Evolutionary conservation across 2,113 vertebrate species (phyloP).

Genomic region (Chinchilla lanigera): DNA sequence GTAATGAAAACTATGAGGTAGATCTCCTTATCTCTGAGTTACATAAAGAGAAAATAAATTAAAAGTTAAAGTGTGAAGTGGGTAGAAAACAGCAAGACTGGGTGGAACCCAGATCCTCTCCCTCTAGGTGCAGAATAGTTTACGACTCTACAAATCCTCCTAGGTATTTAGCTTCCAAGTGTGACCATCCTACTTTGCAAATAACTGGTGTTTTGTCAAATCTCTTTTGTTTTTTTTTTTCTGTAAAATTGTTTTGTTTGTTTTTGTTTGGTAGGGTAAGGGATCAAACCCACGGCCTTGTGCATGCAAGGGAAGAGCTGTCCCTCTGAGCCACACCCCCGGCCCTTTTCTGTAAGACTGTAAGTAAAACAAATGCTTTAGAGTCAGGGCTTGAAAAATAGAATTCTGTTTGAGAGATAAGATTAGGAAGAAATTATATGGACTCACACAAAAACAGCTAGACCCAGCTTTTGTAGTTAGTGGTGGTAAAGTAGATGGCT

Average conservation of each 20-base stretch:
- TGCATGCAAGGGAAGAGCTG: no score
- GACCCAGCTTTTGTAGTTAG: neutral
- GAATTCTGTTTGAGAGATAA: slow-evolving; percentile 4
- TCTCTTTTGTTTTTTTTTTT: neutral
- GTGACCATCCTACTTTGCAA: neutral
- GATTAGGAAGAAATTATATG: neutral
- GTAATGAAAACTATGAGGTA: neutral
- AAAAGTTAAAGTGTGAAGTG: slow-evolving; percentile 6
- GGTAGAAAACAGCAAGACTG: neutral
- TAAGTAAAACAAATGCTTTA: neutral
- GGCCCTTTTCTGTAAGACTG: neutral
- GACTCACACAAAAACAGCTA: neutral
- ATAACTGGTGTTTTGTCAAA: slow-evolving; percentile 3
- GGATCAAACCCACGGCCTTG: no score
- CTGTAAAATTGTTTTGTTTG: no score
- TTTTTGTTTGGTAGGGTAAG: no score
- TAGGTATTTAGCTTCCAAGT: neutral
- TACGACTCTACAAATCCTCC: neutral
- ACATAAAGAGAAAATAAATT: slow-evolving; percentile 14
- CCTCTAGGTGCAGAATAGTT: neutral
- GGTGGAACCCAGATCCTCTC: neutral
- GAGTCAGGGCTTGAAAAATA: neutral
- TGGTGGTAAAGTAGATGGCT: neutral
- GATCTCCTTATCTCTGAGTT: neutral
- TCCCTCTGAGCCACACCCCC: no score